phyloP scores from a whole-genome alignment of 2,888 invertebrate species.

The Tinea trinotella region DNA sequence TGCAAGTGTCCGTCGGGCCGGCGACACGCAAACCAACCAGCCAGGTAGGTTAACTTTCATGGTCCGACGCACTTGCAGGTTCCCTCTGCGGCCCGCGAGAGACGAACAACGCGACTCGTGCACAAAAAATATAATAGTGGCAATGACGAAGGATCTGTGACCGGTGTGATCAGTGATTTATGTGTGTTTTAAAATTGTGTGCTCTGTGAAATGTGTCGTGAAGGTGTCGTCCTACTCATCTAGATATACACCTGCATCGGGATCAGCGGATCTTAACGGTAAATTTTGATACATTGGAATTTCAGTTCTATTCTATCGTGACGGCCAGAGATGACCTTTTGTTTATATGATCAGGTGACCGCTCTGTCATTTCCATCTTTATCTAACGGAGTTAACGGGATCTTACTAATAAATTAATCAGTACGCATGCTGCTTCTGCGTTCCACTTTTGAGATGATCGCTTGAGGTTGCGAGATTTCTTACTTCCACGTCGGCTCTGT shows the following conservation, averaged over 20 bases:
- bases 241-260: slow-evolving; percentile 38
- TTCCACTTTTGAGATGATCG: slow-evolving; percentile 15
- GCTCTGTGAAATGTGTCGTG: slow-evolving; percentile 42
- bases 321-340: slow-evolving; percentile 45
- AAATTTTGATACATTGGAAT: slow-evolving; percentile 34
- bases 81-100: slow-evolving; percentile 43
- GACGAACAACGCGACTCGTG: slow-evolving; percentile 43
- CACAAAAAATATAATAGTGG: background rate
- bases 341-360: slow-evolving; percentile 64
- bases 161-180: slow-evolving; percentile 38
- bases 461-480: slow-evolving; percentile 18
- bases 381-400: slow-evolving; percentile 20
- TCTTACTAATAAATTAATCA: slow-evolving; percentile 26
- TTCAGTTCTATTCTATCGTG: slow-evolving; percentile 30
- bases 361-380: slow-evolving; percentile 21
- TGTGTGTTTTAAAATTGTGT: slow-evolving; percentile 25
- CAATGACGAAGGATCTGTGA: slow-evolving; percentile 47
- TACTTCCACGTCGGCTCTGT: slow-evolving; percentile 60
- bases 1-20: slow-evolving; percentile 30
- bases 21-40: slow-evolving; percentile 54
- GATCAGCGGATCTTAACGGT: slow-evolving; percentile 63
- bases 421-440: slow-evolving; percentile 15
- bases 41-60: slow-evolving; percentile 69
- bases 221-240: slow-evolving; percentile 38
- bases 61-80: slow-evolving; percentile 65